Conservation (phyloP, 2,888 invertebrate genomes). For the Eurytoma adleriae region DNA sequence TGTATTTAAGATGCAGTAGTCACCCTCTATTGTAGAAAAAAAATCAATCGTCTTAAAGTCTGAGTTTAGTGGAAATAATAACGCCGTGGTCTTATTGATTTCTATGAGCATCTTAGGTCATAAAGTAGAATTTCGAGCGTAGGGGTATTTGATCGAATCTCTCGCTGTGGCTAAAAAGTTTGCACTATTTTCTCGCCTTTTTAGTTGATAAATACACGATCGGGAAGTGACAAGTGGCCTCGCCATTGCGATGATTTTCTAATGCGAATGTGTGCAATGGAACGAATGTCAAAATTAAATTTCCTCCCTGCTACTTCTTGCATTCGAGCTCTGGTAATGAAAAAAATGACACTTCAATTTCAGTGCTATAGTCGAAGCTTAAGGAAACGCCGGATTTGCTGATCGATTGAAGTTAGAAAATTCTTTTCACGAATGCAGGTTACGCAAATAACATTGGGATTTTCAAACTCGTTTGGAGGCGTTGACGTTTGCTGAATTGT, state of each 20-base stretch:
- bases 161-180: slow-evolving; percentile 36
- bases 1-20: slow-evolving; percentile 21
- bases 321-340: too few species aligned
- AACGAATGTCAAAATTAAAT: not conserved
- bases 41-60: slow-evolving; percentile 24
- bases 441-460: slow-evolving; percentile 32
- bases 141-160: slow-evolving; percentile 47
- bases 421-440: slow-evolving; percentile 17
- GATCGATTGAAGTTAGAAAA: slow-evolving; percentile 4
- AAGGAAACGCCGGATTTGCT: not conserved
- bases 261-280: slow-evolving; percentile 53
- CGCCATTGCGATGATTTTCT: slow-evolving; percentile 67
- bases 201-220: slow-evolving; percentile 49
- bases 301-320: too few species aligned
- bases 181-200: not conserved
- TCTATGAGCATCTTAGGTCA: slow-evolving; percentile 72
- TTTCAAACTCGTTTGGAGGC: not conserved
- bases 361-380: slow-evolving; percentile 29
- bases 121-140: slow-evolving; percentile 41
- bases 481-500: slow-evolving; percentile 11
- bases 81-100: slow-evolving; percentile 47
- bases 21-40: slow-evolving; percentile 42
- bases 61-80: slow-evolving; percentile 27
- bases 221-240: slow-evolving; percentile 75
- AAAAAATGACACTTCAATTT: slow-evolving; percentile 46